A percentile compares a stretch with the other conserved stretches of the same genome.
phyloP scores from a whole-genome alignment of 2,797 vertebrate genomes.

The Amblyopsis hoosieri region DNA sequence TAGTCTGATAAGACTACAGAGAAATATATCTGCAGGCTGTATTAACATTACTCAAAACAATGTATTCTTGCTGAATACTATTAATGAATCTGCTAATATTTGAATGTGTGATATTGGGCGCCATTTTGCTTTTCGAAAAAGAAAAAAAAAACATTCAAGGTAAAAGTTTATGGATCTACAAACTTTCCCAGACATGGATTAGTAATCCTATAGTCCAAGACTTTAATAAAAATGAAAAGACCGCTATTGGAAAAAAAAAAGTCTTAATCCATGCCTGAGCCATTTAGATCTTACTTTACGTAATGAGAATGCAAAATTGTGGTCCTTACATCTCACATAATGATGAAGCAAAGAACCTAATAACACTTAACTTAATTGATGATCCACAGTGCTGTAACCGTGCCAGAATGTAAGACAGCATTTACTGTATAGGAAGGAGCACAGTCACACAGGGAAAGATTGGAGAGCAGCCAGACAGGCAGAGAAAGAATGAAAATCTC shows the following conservation, averaged over 20 bases:
- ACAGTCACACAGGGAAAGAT: constrained; percentile 2
- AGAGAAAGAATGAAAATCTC: constrained; percentile 35
- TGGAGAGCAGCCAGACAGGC: constrained; percentile 4
- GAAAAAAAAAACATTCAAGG: too few species aligned
- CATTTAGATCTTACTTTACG: too few species aligned
- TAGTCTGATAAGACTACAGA: constrained; percentile 53
- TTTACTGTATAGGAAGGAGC: background rate
- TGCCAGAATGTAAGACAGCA: background rate
- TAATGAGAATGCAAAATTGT: background rate
- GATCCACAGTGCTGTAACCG: too few species aligned
- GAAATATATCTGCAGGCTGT: constrained; percentile 61
- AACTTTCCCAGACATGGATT: too few species aligned
- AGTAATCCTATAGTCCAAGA: too few species aligned
- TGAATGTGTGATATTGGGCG: constrained; percentile 32
- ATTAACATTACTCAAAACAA: constrained; percentile 43
- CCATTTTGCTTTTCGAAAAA: constrained; percentile 13
- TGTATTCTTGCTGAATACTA: constrained; percentile 52
- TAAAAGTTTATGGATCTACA: too few species aligned
- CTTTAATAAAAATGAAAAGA: too few species aligned
- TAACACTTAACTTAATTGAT: too few species aligned
- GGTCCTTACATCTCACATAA: too few species aligned
- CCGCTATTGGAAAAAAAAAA: too few species aligned
- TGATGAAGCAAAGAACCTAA: too few species aligned
- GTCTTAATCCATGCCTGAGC: too few species aligned
- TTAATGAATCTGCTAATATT: constrained; percentile 58